Evolutionary conservation across 2,797 vertebrate species (phyloP), one percentile per base, ranked within the genome.

Genomic region (Echeneis naucrates): DNA sequence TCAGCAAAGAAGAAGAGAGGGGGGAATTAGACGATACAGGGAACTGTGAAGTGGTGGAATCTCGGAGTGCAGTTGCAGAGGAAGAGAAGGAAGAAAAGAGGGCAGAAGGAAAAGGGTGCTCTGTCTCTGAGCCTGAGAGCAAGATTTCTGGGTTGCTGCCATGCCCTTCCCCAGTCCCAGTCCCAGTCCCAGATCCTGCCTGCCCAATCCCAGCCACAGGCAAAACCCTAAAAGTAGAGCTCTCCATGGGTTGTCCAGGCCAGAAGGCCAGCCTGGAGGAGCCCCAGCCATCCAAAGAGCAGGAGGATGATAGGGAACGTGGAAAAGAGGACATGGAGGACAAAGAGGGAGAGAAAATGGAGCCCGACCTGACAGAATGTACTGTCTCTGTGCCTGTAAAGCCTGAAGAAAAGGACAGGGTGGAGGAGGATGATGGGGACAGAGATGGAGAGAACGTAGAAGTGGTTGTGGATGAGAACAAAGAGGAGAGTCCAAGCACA

Each of bases 211-310:
- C 61, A 64, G 85, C 77, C 66, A 68, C 30, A 21, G 84, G 80
- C 88, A 70, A 80, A 70, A 53, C 73, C 84, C 82, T 73, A 54
- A 86, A 81, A 82, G 84, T 59, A 66, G 86, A 88, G 59, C 79
- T 86, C 79, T 82, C 84, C 70, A 65, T 53, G 64, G 81, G 69
- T 54, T 84, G 69, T 75, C 60, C 8, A 11, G 85, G 74, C 78
- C 87, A 82, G 75, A 68, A 80, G 70, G 80, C 73, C 55, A 14
- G 77, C 82, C 84, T 77, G 81, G 78, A 88, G 81, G 87, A 85
- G 81, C 30, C 81, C 32, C 84, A 75, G 53, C 69, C 75, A 71
- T 71, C 84, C 82, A 84, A 86, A 89, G 80, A 88, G 57, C 68
- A 75, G 69, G 72, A 72, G 63, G 57, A 77, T 40, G 83, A 87